A percentile compares a stretch with the other conserved stretches of the same genome.
These are phyloP conservation scores for Platygyra sinensis DNA, from an alignment of 64 coral and sea anemone species.

Conservation along the genomic window DNA sequence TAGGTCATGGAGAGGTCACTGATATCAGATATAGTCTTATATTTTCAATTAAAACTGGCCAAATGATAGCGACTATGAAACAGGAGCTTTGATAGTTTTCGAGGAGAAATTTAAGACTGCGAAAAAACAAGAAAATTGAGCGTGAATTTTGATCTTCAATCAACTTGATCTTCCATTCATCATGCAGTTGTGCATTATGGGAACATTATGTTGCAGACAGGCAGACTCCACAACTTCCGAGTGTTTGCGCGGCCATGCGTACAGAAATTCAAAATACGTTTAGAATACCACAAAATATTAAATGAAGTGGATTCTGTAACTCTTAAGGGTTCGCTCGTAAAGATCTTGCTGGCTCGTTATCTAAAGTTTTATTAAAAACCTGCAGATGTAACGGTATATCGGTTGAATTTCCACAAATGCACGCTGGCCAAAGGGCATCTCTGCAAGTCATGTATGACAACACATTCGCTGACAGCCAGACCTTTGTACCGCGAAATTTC, in stretches of 20 bases:
- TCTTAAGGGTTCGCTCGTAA: not conserved
- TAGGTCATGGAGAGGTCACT: not conserved
- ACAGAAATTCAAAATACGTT: conserved; percentile 14
- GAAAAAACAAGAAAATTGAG: not conserved
- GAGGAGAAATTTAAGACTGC: not conserved
- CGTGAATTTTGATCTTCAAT: not conserved
- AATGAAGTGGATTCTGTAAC: not conserved
- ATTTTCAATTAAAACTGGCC: not conserved
- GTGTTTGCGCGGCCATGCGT: not conserved
- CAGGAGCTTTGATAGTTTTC: not conserved
- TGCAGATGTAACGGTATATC: not conserved
- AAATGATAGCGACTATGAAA: not conserved
- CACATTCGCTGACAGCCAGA: too few relatives aligned
- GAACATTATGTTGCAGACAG: not conserved
- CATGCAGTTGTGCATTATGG: not conserved
- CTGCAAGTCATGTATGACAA: too few relatives aligned
- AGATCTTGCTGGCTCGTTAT: not conserved
- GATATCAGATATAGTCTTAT: not conserved
- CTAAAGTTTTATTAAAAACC: not conserved
- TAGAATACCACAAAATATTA: not conserved
- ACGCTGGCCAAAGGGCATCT: too few relatives aligned
- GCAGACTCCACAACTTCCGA: conserved; percentile 25
- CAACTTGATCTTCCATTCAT: not conserved
- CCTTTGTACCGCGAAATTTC: not conserved
- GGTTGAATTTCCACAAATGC: not conserved